Evolutionary conservation across 2,797 vertebrate species (phyloP).

Genomic region (Eupleurogrammus muticus): DNA sequence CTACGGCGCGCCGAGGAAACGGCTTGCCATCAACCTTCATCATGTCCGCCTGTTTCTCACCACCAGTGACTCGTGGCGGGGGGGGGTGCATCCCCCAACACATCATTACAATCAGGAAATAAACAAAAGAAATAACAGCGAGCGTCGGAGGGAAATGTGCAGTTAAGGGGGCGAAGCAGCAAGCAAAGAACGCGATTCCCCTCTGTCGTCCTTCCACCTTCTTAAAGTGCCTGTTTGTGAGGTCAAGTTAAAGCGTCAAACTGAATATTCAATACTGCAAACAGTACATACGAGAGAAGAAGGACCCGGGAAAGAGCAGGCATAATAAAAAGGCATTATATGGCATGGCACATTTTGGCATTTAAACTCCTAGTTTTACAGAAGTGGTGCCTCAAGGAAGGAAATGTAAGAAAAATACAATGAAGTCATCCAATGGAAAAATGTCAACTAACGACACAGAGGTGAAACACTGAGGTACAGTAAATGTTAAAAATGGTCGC

Average conservation of each 20-base stretch:
- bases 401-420: constrained; percentile 49
- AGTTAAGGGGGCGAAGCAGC: constrained; percentile 45
- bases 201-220: constrained; percentile 34
- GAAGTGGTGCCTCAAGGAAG: constrained; percentile 55
- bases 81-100: constrained; percentile 34
- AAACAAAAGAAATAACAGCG: constrained; percentile 45
- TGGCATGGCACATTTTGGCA: constrained; percentile 83
- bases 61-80: constrained; percentile 33
- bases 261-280: constrained; percentile 55
- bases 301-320: constrained; percentile 49
- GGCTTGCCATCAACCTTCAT: constrained; percentile 46
- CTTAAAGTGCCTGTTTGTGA: constrained; percentile 78
- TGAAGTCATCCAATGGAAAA: constrained; percentile 35
- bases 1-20: constrained; percentile 40
- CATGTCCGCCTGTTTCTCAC: constrained; percentile 43
- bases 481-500: constrained; percentile 62
- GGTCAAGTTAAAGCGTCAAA: constrained; percentile 64
- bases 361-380: constrained; percentile 59
- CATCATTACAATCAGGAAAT: constrained; percentile 29
- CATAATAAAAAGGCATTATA: constrained; percentile 76
- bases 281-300: constrained; percentile 46
- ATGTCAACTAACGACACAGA: constrained; percentile 45
- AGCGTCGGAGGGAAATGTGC: constrained; percentile 25
- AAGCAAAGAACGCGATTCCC: constrained; percentile 46
- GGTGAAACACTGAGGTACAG: constrained; percentile 49